These are phyloP conservation scores for Serinus canaria DNA, from an alignment of 2,113 vertebrate genomes.

Conservation along the genomic window DNA sequence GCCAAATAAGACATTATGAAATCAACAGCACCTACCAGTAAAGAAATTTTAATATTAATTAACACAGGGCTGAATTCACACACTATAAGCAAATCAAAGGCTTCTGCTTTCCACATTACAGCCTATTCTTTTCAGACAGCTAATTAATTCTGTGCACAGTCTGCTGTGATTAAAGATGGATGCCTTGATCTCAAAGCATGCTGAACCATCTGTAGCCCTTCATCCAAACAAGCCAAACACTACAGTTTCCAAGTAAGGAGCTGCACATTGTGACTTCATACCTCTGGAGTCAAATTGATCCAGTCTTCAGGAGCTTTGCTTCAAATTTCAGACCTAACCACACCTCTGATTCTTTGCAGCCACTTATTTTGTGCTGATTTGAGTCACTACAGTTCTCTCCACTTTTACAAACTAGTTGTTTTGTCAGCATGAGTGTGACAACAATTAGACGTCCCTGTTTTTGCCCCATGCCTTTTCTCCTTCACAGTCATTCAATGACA, in stretches of 20 bases:
- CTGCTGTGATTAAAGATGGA: neutral
- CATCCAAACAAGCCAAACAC: neutral
- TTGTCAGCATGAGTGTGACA: constrained; percentile 97
- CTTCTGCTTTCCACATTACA: neutral
- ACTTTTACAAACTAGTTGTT: constrained; percentile 84
- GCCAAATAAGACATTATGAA: neutral
- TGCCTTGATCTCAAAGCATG: neutral
- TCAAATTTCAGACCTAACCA: neutral
- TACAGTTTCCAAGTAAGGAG: neutral
- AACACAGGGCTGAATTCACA: neutral
- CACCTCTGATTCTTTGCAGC: neutral
- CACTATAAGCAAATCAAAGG: neutral
- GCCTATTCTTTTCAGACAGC: neutral
- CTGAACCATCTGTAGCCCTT: neutral
- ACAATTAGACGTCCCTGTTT: constrained; percentile 92
- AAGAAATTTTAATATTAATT: neutral
- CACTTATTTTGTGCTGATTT: constrained; percentile 33
- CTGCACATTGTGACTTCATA: neutral
- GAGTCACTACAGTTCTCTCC: constrained; percentile 81
- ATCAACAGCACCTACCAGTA: neutral
- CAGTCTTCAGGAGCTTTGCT: neutral
- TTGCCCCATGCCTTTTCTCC: constrained; percentile 96
- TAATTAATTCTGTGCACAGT: constrained; percentile 21
- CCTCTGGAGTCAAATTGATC: neutral
- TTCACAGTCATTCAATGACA: constrained; percentile 99